phyloP scores from a whole-genome alignment of 2,113 vertebrate species.

The Pituophis catenifer region DNA sequence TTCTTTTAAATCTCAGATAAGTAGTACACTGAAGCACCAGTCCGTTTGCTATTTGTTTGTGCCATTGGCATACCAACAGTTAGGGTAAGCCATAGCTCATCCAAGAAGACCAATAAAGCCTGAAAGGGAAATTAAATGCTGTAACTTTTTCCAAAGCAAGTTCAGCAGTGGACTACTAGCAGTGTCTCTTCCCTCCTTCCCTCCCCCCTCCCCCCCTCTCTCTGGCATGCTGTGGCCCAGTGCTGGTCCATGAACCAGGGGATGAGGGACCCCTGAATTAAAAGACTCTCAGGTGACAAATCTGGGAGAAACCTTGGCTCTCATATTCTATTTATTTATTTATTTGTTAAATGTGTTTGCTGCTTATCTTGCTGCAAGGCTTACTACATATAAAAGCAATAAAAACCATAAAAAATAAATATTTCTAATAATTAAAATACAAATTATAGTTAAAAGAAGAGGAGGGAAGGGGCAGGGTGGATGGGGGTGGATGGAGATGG shows the following conservation, averaged over 20 bases:
- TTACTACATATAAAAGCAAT: background rate
- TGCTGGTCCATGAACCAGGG: too few species aligned
- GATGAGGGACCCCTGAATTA: too few species aligned
- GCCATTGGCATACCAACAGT: background rate
- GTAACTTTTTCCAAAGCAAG: background rate
- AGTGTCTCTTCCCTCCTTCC: background rate
- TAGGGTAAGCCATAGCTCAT: background rate
- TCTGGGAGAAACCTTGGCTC: background rate
- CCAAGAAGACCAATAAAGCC: background rate
- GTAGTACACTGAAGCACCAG: background rate
- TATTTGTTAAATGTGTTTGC: background rate
- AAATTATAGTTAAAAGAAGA: too few species aligned
- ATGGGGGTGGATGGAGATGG: background rate
- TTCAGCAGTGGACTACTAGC: background rate
- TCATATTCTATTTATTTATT: background rate
- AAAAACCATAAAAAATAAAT: background rate
- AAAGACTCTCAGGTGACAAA: background rate
- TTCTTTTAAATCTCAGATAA: background rate
- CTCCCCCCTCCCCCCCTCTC: too few species aligned
- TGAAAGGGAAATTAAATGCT: background rate
- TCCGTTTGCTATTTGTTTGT: background rate
- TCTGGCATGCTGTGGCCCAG: too few species aligned
- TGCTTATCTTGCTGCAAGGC: background rate
- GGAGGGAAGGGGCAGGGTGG: background rate
- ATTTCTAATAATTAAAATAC: background rate